Base-by-base conservation (phyloP, 1,140 invertebrate genomes). In the Protaetia brevitarsis region DNA sequence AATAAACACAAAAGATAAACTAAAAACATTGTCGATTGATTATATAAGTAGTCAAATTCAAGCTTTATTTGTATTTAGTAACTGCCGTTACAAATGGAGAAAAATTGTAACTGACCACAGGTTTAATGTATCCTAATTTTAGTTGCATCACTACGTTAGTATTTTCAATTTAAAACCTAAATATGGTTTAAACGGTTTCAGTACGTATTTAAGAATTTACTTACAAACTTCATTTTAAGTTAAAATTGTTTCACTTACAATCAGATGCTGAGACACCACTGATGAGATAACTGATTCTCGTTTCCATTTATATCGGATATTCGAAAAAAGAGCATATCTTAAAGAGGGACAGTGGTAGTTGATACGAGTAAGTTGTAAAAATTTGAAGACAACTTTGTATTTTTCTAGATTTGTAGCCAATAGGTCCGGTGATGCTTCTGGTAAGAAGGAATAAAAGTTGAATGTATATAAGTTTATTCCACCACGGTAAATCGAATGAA, bases 351-450 rank as follows among this genome's bases (percentile, higher is more conserved):
- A 10, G 41, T 8, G 41, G 19, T 10, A 16, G 26, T 51, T 51
- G 41, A 19, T 51, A 7, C 16, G 6, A 51, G 19, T 23, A 19
- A 51, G 26, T 51, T 51, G 16, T 51, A 51, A 51, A 51, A 51
- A 51, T 23, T 10, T 19, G 37, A 51, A 51, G 19, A 23, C 41
- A 51, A 51, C 41, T 51, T 51, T 51, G 41, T 51, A 51, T 51
- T 51, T 51, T 51, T 51, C 41, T 51, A 23, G 41, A 51, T 19
- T 51, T 23, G 19, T 23, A 51, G 19, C 41, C 41, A 51, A 51
- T 51, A 51, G 41, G 41, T 51, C 41, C 26, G 8, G 13, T 7
- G 21, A 16, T 23, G 41, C 41, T 7, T 19, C 41, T 51, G 11
- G 5, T 3, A 2, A 23, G 26, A 51, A 51, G 26, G 19, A 51